Percentiles rank a stretch among this genome's conserved stretches.
phyloP scores from a whole-genome alignment of 2,888 invertebrate genomes.

The Ligdia adustata region DNA sequence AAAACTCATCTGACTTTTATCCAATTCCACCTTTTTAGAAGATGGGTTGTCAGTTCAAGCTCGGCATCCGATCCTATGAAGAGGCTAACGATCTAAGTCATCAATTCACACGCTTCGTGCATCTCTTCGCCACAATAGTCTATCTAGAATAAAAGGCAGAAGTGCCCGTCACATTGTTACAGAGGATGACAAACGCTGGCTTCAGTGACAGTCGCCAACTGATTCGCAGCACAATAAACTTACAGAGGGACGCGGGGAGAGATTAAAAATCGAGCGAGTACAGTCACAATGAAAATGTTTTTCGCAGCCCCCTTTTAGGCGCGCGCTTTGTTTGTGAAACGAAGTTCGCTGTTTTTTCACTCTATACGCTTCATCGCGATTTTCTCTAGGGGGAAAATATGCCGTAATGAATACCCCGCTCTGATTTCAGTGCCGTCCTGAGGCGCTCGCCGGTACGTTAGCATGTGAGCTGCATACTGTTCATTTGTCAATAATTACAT shows the following conservation, averaged over 20 bases:
- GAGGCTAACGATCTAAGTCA: conserved; percentile 10
- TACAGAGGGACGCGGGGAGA: conserved; percentile 67
- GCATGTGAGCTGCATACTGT: conserved; percentile 44
- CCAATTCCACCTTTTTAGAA: not conserved
- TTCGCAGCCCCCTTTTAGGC: conserved; percentile 76
- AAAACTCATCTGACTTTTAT: not conserved
- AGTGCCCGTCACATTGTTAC: conserved; percentile 28
- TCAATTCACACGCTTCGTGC: conserved; percentile 5
- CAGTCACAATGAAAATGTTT: conserved; percentile 82
- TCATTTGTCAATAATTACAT: conserved; percentile 52
- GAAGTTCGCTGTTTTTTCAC: conserved; percentile 73
- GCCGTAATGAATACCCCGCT: conserved; percentile 69
- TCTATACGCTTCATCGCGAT: conserved; percentile 71
- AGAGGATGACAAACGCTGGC: conserved; percentile 52
- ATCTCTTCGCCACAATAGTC: conserved; percentile 15
- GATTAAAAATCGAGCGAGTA: conserved; percentile 82
- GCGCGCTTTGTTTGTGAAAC: conserved; percentile 79
- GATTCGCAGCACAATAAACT: conserved; percentile 73
- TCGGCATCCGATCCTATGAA: not conserved
- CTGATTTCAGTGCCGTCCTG: conserved; percentile 51
- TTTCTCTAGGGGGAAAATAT: conserved; percentile 65
- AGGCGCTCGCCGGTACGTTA: conserved; percentile 5
- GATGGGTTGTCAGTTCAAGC: not conserved
- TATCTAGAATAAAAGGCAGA: conserved; percentile 23
- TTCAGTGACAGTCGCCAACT: conserved; percentile 55